phyloP scores from a whole-genome alignment of 1,140 invertebrate species.

The Aphelinus atriplicis region DNA sequence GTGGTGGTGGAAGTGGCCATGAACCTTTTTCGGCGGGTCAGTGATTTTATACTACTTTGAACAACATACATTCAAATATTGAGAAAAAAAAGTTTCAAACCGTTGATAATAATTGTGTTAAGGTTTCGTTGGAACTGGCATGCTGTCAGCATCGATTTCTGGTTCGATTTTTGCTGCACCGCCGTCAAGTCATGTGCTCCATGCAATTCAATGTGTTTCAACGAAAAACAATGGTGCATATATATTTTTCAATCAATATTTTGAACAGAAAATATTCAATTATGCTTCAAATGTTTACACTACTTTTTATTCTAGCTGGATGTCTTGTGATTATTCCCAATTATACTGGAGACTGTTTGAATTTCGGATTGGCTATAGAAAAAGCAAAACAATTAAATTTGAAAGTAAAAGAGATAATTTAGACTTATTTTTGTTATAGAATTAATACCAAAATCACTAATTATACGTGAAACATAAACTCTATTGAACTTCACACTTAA shows the following conservation, averaged over 20 bases:
- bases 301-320: constrained; percentile 68
- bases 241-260: background rate
- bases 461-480: too few species aligned
- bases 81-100: too few species aligned
- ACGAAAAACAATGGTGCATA: constrained; percentile 65
- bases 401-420: constrained; percentile 63
- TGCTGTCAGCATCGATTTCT: constrained; percentile 79
- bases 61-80: background rate
- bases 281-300: constrained; percentile 2
- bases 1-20: constrained; percentile 87
- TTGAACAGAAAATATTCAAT: background rate
- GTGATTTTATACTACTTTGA: constrained; percentile 6
- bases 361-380: constrained; percentile 86
- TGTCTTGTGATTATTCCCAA: constrained; percentile 82
- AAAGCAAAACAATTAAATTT: constrained; percentile 73
- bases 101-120: too few species aligned
- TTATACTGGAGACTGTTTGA: constrained; percentile 88
- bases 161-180: constrained; percentile 86
- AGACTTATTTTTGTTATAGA: background rate
- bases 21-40: constrained; percentile 82
- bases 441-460: too few species aligned
- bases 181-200: constrained; percentile 74
- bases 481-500: too few species aligned
- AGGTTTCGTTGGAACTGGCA: constrained; percentile 83
- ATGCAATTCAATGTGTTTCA: constrained; percentile 72